phyloP scores from a whole-genome alignment of 1,140 invertebrate genomes.

The Frieseomelitta varia region DNA sequence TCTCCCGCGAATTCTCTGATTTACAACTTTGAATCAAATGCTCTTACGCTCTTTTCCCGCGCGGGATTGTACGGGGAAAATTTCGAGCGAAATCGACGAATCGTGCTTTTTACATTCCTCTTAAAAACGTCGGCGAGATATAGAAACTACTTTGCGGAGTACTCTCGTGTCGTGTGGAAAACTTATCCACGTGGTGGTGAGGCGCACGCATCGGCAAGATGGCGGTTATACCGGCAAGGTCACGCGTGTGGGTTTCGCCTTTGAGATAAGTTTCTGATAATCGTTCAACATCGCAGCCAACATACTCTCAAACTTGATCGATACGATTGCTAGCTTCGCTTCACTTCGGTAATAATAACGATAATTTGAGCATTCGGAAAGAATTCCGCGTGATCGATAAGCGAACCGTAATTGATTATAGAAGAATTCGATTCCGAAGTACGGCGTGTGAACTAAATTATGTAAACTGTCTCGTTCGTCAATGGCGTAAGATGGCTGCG shows the following conservation, averaged over 20 bases:
- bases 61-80: background rate
- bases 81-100: too few species aligned
- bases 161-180: conserved; percentile 51
- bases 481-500: background rate
- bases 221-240: conserved; percentile 73
- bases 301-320: conserved; percentile 50
- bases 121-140: conserved; percentile 1
- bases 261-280: conserved; percentile 70
- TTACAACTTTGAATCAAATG: too few species aligned
- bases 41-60: too few species aligned
- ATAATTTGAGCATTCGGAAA: background rate
- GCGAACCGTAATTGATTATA: background rate
- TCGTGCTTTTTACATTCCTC: conserved; percentile 8
- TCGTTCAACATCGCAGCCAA: conserved; percentile 35
- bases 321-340: conserved; percentile 36
- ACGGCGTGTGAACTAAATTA: background rate
- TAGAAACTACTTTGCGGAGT: background rate
- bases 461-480: background rate
- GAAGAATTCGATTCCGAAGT: background rate
- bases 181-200: conserved; percentile 60
- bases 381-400: conserved; percentile 10
- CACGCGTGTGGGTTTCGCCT: conserved; percentile 69
- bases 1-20: too few species aligned
- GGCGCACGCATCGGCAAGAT: conserved; percentile 69
- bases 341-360: conserved; percentile 1